Base-by-base conservation (phyloP, 2,113 vertebrate genomes). In the Clarias macrocephalus region DNA sequence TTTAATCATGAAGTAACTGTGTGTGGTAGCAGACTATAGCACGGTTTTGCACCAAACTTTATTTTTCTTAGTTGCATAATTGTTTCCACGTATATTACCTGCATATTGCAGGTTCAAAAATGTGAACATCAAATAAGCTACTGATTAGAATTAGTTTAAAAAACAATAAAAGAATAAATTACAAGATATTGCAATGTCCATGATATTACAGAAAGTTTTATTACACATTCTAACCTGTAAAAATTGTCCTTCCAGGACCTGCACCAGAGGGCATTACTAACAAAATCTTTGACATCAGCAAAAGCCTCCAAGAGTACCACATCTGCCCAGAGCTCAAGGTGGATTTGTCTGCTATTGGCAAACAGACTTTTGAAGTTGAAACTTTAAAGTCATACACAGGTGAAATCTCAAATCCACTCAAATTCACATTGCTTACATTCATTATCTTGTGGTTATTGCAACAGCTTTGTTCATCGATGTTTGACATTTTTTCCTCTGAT, bases 261-360 rank as follows among this genome's bases (percentile, higher is more conserved):
- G 98, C 98, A 89, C 97, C 98, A 3, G 98, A 99, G 93, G 97
- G 94, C 15, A 95, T 99, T 87, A 99, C 98, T 0, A 97, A 99
- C 88, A 97, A 98, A 92, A 99, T 99, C 86, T 99, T 96, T 93
- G 97, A 99, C 70, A 93, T 99, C 92, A 99, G 98, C 94, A 99
- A 99, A 95, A 93, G 95, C 79, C 96, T 99, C 1, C 96, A 98
- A 90, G 98, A 99, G 85, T 99, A 99, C 91, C 94, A 95, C 5
- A 99, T 99, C 94, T 99, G 98, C 83, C 98, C 98, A 0, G 97
- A 99, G 21, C 94, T 99, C 85, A 96, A 97, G 79, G 96, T 97
- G 68, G 97, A 99, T 92, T 94, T 99, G 75, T 90, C 95, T 59
- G 96, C 95, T 85, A 96, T 98, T 68, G 96, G 98, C 66, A 99